Base-by-base conservation (phyloP, 2,888 invertebrate genomes). In the Lasius platythorax region DNA sequence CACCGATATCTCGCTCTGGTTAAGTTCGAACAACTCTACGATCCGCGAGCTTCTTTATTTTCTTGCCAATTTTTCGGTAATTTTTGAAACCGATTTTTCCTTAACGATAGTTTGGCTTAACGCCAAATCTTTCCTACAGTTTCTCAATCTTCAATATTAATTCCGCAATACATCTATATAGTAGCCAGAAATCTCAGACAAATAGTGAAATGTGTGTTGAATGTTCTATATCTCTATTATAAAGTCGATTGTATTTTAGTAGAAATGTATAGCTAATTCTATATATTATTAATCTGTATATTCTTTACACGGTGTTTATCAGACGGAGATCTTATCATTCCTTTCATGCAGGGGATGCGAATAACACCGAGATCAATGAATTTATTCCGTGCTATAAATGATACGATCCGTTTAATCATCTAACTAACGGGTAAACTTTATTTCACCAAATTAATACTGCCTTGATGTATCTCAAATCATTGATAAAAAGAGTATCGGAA, bases 401-500 rank as follows among this genome's bases (percentile, higher is more conserved):
- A 56, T 40, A 40, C 58, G 58, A 61, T 56, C n/a, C 78, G 67
- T 53, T 78, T 78, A 78, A 78, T 81, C 68, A 68, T 68, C 43
- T 37, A 33, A 81, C 46, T 70, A 67, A 61, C 61, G 61, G 70
- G 18, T 58, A 61, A 81, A 63, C 46, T 81, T 81, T 72, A 72
- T 61, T 63, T 12, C 9, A 23, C 50, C 33, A 81, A 81, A 81
- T 81, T 81, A 81, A 81, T 72, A 81, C 70, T 72, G 61, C 70
- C 58, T 23, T 6, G 72, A 72, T 61, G 61, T 81, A 81, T 61
- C 72, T 72, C 46, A 46, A 61, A 28, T 63, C 72, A 70, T 81
- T 81, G 79, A 43, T 81, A 81, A 81, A 63, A 72, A 72, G 72
- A 18, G 3, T 81, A 81, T 81, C 79, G 72, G 61, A 33, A 61